phyloP scores from a whole-genome alignment of 1,140 invertebrate genomes.

The Drosophila tristis region DNA sequence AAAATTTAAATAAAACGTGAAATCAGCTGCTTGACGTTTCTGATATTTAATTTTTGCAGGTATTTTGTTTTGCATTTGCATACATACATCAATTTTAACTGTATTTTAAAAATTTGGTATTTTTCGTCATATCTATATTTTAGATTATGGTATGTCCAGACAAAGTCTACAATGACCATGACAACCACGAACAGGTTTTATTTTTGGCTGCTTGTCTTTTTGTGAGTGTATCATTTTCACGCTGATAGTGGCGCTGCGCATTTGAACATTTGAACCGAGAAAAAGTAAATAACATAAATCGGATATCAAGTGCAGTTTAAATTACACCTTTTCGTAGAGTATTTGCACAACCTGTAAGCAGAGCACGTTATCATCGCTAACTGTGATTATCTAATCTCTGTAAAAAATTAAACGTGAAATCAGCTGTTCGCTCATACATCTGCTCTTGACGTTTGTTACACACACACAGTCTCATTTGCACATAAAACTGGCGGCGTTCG shows the following conservation, averaged over 20 bases:
- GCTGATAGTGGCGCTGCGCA: background rate
- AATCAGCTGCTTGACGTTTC: no score
- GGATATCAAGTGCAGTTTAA: no score
- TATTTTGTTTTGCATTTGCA: no score
- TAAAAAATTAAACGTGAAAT: conserved; percentile 11
- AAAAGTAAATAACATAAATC: no score
- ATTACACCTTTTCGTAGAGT: no score
- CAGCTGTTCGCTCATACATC: conserved; percentile 52
- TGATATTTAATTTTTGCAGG: no score
- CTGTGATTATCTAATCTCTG: conserved; percentile 40
- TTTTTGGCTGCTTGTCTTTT: conserved; percentile 28
- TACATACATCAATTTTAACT: no score
- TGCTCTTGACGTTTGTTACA: conserved; percentile 42
- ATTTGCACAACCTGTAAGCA: background rate
- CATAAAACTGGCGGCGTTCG: conserved; percentile 53
- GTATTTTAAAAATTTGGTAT: no score
- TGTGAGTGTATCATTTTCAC: background rate
- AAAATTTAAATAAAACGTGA: no score
- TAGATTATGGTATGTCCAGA: no score
- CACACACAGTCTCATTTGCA: conserved; percentile 25
- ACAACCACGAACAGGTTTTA: conserved; percentile 39
- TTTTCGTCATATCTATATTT: no score
- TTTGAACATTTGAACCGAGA: background rate
- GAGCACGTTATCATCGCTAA: background rate
- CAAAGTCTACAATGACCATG: background rate